Percentiles rank a stretch among this genome's conserved stretches.
Evolutionary conservation across 2,888 invertebrate genomes (phyloP).

Genomic region (Apantesis nais): DNA sequence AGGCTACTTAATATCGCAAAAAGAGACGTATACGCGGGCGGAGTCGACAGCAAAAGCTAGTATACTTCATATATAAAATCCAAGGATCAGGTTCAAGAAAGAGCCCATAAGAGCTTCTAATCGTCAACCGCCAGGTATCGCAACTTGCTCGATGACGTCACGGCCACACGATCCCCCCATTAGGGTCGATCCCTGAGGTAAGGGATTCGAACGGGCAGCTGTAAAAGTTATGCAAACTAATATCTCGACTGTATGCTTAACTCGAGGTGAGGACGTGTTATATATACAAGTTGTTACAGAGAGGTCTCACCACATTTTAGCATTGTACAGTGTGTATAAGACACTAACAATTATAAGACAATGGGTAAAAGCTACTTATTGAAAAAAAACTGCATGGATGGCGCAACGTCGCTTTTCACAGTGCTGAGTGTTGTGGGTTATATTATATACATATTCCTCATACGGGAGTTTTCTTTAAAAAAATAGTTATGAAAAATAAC

Average conservation of each 20-base stretch:
- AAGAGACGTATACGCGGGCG: no score
- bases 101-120: not conserved
- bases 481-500: no score
- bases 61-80: no score
- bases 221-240: slow-evolving; percentile 11
- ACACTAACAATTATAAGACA: no score
- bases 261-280: not conserved
- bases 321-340: not conserved
- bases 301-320: not conserved
- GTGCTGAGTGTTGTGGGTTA: no score
- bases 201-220: slow-evolving; percentile 10
- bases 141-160: slow-evolving; percentile 9
- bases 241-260: not conserved
- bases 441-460: no score
- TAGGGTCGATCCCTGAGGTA: slow-evolving; percentile 12
- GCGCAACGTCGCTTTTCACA: no score
- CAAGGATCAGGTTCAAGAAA: not conserved
- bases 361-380: no score
- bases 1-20: no score
- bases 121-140: slow-evolving; percentile 7
- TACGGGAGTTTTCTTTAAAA: no score
- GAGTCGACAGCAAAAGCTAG: no score
- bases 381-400: no score
- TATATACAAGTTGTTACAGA: not conserved
- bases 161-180: slow-evolving; percentile 1